phyloP scores from a whole-genome alignment of 1,140 invertebrate genomes.

The Campoletis sonorensis region DNA sequence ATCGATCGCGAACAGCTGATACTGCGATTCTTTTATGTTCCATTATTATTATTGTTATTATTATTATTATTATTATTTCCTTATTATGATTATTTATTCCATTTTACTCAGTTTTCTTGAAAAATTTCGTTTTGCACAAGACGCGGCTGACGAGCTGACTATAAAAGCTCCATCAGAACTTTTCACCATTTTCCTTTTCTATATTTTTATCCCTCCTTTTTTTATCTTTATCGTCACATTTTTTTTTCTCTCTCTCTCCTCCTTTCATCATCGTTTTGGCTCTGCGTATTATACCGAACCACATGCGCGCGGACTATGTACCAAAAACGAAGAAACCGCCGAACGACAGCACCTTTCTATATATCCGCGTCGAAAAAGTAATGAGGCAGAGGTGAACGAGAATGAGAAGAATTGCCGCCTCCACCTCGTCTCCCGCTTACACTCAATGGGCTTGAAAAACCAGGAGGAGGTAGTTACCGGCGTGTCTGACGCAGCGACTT shows the following conservation, averaged over 20 bases:
- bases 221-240: not conserved
- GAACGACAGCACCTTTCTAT: constrained; percentile 1
- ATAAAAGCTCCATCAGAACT: not conserved
- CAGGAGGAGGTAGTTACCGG: constrained; percentile 46
- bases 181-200: not conserved
- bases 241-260: too few relatives aligned
- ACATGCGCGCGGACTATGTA: constrained; percentile 8
- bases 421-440: not conserved
- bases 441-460: constrained; percentile 44
- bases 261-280: not conserved
- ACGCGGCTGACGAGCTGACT: not conserved
- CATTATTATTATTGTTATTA: constrained; percentile 6
- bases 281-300: not conserved
- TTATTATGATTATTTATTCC: constrained; percentile 11
- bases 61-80: constrained; percentile 8
- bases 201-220: not conserved
- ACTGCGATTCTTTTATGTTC: not conserved
- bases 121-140: not conserved
- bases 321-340: constrained; percentile 25
- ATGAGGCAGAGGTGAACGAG: constrained; percentile 26
- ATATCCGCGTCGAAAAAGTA: constrained; percentile 11
- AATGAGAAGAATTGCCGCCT: constrained; percentile 47
- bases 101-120: not conserved
- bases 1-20: constrained; percentile 32
- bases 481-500: constrained; percentile 54